phyloP scores from a whole-genome alignment of 2,113 vertebrate species.

The Actinemys pallida region DNA sequence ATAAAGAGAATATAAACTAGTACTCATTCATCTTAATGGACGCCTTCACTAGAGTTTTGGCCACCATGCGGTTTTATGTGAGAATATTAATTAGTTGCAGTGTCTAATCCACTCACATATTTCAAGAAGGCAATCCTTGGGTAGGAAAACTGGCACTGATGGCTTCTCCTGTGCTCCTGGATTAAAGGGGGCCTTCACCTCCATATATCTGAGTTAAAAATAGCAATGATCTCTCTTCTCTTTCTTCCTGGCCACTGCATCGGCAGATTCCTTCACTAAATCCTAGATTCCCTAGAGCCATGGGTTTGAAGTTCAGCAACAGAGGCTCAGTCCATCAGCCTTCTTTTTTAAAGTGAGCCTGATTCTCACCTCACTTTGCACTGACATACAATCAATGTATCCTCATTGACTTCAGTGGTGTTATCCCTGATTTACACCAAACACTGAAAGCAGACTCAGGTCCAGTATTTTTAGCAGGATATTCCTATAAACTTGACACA shows the following conservation, averaged over 20 bases:
- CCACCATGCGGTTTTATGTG: fast-evolving
- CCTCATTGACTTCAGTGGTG: neutral
- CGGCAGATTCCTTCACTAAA: too few species aligned
- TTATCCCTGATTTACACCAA: slow-evolving; percentile 20
- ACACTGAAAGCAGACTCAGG: neutral
- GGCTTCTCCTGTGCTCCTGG: neutral
- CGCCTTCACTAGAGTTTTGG: neutral
- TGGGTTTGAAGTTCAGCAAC: too few species aligned
- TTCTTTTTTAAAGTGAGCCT: too few species aligned
- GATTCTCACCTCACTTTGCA: too few species aligned
- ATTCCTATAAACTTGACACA: neutral
- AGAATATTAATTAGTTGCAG: fast-evolving
- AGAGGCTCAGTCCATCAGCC: too few species aligned
- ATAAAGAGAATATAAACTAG: neutral
- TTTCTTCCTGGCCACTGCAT: too few species aligned
- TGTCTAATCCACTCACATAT: fast-evolving
- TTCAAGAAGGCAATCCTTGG: neutral
- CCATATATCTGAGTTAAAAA: too few species aligned
- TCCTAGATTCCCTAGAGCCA: too few species aligned
- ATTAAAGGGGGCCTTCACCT: neutral
- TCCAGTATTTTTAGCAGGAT: slow-evolving; percentile 2
- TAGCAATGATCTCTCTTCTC: too few species aligned
- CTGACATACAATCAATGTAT: neutral
- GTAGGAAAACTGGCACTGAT: neutral
- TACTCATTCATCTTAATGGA: neutral